Percentiles rank a stretch among this genome's conserved stretches.
Conservation (phyloP, 1,140 invertebrate genomes). For the Brachionus rotundiformis region DNA sequence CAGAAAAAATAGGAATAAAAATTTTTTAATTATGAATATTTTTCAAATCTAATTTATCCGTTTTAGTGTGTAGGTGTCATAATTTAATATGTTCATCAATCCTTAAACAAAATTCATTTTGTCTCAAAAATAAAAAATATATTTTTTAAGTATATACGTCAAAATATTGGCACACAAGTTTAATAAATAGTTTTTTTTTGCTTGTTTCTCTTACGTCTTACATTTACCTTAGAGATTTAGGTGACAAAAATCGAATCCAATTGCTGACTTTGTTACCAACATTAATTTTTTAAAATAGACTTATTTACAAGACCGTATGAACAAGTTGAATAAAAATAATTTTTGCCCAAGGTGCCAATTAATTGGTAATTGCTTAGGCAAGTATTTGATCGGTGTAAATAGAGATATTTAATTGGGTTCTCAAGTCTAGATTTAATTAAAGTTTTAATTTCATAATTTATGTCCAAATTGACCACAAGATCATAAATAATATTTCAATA, state of each 20-base stretch:
- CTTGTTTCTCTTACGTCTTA: background rate
- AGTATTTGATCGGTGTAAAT: too few relatives aligned
- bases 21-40: background rate
- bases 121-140: background rate
- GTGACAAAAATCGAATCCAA: background rate
- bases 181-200: background rate
- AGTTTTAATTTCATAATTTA: too few relatives aligned
- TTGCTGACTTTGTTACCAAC: too few relatives aligned
- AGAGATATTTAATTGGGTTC: too few relatives aligned
- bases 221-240: background rate
- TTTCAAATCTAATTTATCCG: background rate
- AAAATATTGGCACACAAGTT: background rate
- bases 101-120: background rate
- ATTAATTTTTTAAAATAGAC: too few relatives aligned
- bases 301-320: too few relatives aligned
- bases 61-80: background rate
- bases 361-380: too few relatives aligned
- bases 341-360: too few relatives aligned
- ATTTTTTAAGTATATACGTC: background rate
- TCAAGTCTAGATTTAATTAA: too few relatives aligned
- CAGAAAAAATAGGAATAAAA: background rate
- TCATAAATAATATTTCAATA: too few relatives aligned
- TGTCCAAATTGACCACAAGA: too few relatives aligned
- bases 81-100: background rate
- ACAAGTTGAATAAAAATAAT: too few relatives aligned